Conservation (phyloP, 2,888 invertebrate species). For the Dasypogon diadema region DNA sequence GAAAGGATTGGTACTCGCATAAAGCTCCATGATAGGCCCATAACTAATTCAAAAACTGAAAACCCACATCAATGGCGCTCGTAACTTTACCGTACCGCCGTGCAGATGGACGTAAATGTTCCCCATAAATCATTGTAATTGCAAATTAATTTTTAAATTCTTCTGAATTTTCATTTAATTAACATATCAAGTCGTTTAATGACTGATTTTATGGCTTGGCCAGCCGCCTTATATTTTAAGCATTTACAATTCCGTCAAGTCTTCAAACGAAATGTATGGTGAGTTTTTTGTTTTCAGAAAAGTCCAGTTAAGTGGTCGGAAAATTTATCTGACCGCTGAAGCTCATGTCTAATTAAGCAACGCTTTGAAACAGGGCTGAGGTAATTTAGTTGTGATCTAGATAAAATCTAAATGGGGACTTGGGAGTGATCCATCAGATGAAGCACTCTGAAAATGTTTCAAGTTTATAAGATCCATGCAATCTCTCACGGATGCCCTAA, state of each 20-base stretch:
- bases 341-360: constrained; percentile 49
- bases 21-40: neutral
- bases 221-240: constrained; percentile 9
- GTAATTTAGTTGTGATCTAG: constrained; percentile 15
- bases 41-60: neutral
- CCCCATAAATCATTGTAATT: constrained; percentile 51
- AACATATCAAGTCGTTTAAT: constrained; percentile 53
- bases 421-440: neutral
- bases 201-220: constrained; percentile 49
- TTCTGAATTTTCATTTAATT: constrained; percentile 52
- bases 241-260: neutral
- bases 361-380: constrained; percentile 18
- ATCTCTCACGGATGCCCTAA: too few species aligned
- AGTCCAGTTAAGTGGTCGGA: constrained; percentile 21
- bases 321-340: constrained; percentile 41
- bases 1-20: neutral
- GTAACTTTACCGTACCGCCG: neutral
- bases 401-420: constrained; percentile 11
- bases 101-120: neutral
- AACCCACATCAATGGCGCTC: neutral
- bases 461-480: too few species aligned
- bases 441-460: neutral
- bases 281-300: neutral
- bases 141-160: constrained; percentile 51
- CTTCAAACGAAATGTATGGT: constrained; percentile 2